Percentiles rank a stretch among this genome's conserved stretches.
phyloP scores from a whole-genome alignment of 2,888 invertebrate genomes.

The Orchesella flavescens region DNA sequence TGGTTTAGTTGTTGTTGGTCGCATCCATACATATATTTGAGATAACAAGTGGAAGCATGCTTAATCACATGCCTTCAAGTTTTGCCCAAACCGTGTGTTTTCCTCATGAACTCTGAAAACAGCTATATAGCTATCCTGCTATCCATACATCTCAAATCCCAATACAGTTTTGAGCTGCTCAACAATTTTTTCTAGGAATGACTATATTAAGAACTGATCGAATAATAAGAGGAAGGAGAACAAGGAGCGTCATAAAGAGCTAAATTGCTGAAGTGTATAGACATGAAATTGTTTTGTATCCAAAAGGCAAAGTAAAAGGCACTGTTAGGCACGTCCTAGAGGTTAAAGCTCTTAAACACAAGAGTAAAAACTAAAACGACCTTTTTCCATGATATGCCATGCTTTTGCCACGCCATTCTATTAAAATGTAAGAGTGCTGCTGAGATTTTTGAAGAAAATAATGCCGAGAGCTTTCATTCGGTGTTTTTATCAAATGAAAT shows the following conservation, averaged over 20 bases:
- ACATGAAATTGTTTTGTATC: neutral
- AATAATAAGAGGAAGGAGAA: slow-evolving; percentile 39
- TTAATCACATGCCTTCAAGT: neutral
- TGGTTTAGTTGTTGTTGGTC: neutral
- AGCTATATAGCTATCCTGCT: slow-evolving; percentile 4
- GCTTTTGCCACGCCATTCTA: slow-evolving; percentile 29
- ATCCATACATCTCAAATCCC: no score
- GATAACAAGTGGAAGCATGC: no score
- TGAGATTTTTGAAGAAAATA: slow-evolving; percentile 23
- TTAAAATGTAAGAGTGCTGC: slow-evolving; percentile 4
- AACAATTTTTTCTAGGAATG: slow-evolving; percentile 45
- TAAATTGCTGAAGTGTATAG: slow-evolving; percentile 25
- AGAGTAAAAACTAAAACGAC: slow-evolving; percentile 14
- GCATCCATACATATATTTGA: no score
- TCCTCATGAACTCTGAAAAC: neutral
- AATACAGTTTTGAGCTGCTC: slow-evolving; percentile 11
- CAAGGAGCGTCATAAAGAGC: slow-evolving; percentile 31
- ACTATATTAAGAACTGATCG: slow-evolving; percentile 55
- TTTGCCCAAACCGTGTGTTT: slow-evolving; percentile 1
- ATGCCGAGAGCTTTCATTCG: slow-evolving; percentile 21
- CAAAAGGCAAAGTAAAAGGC: slow-evolving; percentile 5
- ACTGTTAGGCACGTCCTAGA: neutral
- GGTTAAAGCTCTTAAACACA: slow-evolving; percentile 7
- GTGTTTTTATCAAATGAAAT: slow-evolving; percentile 42
- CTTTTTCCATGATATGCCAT: slow-evolving; percentile 25